Percentiles rank a stretch among this genome's conserved stretches.
Evolutionary conservation across 1,140 invertebrate species (phyloP).

Genomic region (Rhagoletis zephyria): DNA sequence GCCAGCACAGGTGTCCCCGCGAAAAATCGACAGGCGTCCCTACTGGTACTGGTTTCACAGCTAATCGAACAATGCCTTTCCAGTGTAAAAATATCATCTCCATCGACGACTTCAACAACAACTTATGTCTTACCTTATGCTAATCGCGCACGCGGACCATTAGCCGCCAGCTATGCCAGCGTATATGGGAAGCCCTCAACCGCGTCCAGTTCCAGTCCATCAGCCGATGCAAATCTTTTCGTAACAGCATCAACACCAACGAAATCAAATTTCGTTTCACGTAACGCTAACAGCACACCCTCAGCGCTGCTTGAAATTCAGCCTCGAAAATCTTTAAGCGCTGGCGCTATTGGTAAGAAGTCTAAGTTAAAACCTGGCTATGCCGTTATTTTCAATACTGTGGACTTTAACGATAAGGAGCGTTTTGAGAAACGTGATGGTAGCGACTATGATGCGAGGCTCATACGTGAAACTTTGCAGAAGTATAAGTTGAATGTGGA

Average conservation of each 20-base stretch:
- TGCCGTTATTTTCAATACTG: slow-evolving; percentile 68
- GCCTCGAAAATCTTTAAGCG: slow-evolving; percentile 8
- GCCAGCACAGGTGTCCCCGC: not conserved
- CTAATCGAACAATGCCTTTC: not conserved
- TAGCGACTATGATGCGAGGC: slow-evolving; percentile 64
- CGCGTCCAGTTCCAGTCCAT: not conserved
- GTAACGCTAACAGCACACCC: not conserved
- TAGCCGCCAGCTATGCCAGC: not conserved
- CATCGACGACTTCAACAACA: not conserved
- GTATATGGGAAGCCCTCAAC: not conserved
- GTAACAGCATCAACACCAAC: not conserved
- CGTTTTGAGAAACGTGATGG: slow-evolving; percentile 63
- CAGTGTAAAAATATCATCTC: not conserved
- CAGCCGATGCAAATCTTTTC: not conserved
- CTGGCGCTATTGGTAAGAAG: not conserved
- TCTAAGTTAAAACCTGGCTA: slow-evolving; percentile 64
- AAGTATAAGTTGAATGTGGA: slow-evolving; percentile 64
- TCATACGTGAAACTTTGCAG: slow-evolving; percentile 60
- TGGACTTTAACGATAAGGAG: slow-evolving; percentile 62
- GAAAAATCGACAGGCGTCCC: not conserved
- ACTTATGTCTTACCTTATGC: slow-evolving; percentile 24
- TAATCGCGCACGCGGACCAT: not conserved
- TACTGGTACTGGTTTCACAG: not conserved
- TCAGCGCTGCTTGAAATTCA: not conserved
- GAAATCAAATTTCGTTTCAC: not conserved